Evolutionary conservation across 2,888 invertebrate species (phyloP), one percentile per base, ranked within the genome.

Genomic region (Parascotia fuliginaria): DNA sequence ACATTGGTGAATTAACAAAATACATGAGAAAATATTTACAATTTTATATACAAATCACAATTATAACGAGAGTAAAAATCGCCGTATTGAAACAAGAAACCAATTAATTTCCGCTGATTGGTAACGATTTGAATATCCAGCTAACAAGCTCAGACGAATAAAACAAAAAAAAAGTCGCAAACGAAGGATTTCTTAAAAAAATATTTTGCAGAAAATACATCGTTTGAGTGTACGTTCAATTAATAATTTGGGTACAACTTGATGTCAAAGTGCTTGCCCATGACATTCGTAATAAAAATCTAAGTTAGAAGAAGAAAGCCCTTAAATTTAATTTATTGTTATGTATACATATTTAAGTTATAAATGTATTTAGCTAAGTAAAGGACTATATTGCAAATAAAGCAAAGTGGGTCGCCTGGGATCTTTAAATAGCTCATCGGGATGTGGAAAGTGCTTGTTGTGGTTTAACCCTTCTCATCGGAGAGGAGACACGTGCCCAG

Each of bases 41-140:
- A 45, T 43, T 55, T 60, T 62, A 48, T 33, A 28, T 14, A 12
- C 34, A 52, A 50, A 52, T 43, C 46, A 34, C 49, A 47, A 57
- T 60, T 47, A 49, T 54, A 60, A 60, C 47, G 53, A 52, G 36
- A 22, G 34, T 38, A 67, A 48, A 67, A 65, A 54, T 55, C 34
- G 29, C 41, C 48, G 43, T 58, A 55, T 65, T 65, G 47, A 55
- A 68, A 68, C 53, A 68, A 56, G 56, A 60, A 65, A 60, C 63
- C 65, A 68, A 68, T 68, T 68, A 68, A 58, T 63, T 68, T 53
- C 43, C 53, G 40, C 60, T 62, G 62, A 68, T 68, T 68, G 63
- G 47, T 55, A 68, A 55, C 53, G 55, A 65, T 65, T 55, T 65
- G 50, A 67, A 65, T 54, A 55, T 46, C 60, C 54, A 29, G 57